Evolutionary conservation across 2,888 invertebrate species (phyloP).

Genomic region (Drosophila meridiana): DNA sequence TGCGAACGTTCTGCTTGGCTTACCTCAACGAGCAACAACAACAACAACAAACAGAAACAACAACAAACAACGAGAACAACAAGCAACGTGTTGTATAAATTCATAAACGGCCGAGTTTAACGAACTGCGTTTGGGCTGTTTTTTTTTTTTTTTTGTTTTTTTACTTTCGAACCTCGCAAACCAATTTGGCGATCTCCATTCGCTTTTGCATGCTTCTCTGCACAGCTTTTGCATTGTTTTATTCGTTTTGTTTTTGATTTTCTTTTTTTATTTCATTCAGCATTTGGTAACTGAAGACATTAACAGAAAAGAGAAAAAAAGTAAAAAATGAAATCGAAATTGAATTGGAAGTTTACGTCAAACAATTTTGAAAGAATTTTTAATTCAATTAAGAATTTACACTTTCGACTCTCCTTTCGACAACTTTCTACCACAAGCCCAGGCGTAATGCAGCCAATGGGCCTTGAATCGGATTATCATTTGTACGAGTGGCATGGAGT

Average conservation of each 20-base stretch:
- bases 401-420: conserved; percentile 1
- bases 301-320: conserved; percentile 14
- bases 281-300: conserved; percentile 25
- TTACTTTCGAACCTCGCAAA: conserved; percentile 23
- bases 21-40: conserved; percentile 44
- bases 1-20: conserved; percentile 70
- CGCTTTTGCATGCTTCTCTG: conserved; percentile 54
- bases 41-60: conserved; percentile 6
- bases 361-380: conserved; percentile 39
- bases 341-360: conserved; percentile 17
- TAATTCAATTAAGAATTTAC: conserved; percentile 50
- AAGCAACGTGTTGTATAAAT: conserved; percentile 58
- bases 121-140: conserved; percentile 63
- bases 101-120: conserved; percentile 73
- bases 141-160: conserved; percentile 19
- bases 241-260: neutral
- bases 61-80: conserved; percentile 26
- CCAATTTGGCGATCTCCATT: conserved; percentile 55
- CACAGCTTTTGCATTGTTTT: conserved; percentile 51
- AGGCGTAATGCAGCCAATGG: conserved; percentile 16
- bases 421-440: conserved; percentile 1
- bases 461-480: neutral
- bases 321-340: conserved; percentile 5
- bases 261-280: neutral
- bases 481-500: neutral